Conservation (phyloP, 2,888 invertebrate genomes). For the Terebella lapidaria region DNA sequence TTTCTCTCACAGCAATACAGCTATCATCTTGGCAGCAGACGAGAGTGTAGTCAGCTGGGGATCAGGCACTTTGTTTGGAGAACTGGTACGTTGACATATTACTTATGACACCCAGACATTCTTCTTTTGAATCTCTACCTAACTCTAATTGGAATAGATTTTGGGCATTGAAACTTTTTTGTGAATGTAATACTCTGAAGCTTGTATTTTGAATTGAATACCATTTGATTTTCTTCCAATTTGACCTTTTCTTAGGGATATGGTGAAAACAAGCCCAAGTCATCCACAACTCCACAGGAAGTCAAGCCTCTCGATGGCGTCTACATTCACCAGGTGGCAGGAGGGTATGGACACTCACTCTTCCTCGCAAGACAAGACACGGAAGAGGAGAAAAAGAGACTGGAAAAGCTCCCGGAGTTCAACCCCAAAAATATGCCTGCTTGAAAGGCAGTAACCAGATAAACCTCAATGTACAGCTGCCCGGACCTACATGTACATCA, state of each 20-base stretch:
- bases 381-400: slow-evolving; percentile 63
- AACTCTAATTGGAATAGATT: no score
- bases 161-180: no score
- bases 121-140: no score
- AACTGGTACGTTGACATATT: slow-evolving; percentile 72
- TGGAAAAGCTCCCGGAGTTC: slow-evolving; percentile 60
- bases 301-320: slow-evolving; percentile 65
- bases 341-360: slow-evolving; percentile 82
- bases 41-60: slow-evolving; percentile 89
- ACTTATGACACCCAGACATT: no score
- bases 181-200: no score
- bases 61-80: slow-evolving; percentile 88
- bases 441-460: no score
- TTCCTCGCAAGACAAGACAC: slow-evolving; percentile 65
- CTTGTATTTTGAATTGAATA: no score
- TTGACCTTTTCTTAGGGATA: slow-evolving; percentile 64
- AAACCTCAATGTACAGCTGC: no score
- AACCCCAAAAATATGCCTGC: no score
- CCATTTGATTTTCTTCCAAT: neutral
- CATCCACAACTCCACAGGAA: slow-evolving; percentile 81
- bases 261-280: slow-evolving; percentile 77
- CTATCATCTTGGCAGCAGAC: slow-evolving; percentile 77
- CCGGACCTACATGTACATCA: no score
- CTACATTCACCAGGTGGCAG: slow-evolving; percentile 71
- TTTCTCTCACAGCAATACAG: slow-evolving; percentile 62